Evolutionary conservation across 1,140 invertebrate genomes (phyloP).

Genomic region (Lycorma delicatula): DNA sequence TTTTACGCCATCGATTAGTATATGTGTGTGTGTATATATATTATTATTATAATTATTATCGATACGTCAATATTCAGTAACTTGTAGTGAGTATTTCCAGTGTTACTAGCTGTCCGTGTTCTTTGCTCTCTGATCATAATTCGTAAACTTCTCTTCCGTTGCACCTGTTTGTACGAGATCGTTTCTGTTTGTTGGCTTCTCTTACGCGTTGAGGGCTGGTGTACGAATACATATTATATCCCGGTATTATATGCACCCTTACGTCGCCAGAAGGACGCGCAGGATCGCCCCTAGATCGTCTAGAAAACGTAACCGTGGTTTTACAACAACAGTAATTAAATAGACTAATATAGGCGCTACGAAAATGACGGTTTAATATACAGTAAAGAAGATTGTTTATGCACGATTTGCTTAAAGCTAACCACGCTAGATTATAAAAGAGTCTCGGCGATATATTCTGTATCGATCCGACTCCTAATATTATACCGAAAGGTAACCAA

Average conservation of each 20-base stretch:
- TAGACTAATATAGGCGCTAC: slow-evolving; percentile 64
- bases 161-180: slow-evolving; percentile 36
- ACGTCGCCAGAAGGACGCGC: slow-evolving; percentile 52
- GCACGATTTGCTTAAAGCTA: slow-evolving; percentile 58
- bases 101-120: not conserved
- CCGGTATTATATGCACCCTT: slow-evolving; percentile 67
- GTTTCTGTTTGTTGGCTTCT: slow-evolving; percentile 25
- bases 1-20: too few relatives aligned
- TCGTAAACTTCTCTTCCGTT: slow-evolving; percentile 49
- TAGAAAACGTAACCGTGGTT: slow-evolving; percentile 59
- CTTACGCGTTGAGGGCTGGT: slow-evolving; percentile 44
- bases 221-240: slow-evolving; percentile 60
- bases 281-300: slow-evolving; percentile 48
- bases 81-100: not conserved
- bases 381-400: slow-evolving; percentile 59
- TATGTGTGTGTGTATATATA: too few relatives aligned
- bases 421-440: slow-evolving; percentile 56
- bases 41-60: too few relatives aligned
- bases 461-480: slow-evolving; percentile 44
- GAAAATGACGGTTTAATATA: slow-evolving; percentile 53
- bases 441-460: slow-evolving; percentile 41
- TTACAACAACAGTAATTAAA: slow-evolving; percentile 80
- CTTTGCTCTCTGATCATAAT: slow-evolving; percentile 36
- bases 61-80: not conserved
- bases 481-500: slow-evolving; percentile 58